Percentiles rank a stretch among this genome's conserved stretches.
Conservation (phyloP, 2,113 vertebrate species). For the Megaceryle torquata region DNA sequence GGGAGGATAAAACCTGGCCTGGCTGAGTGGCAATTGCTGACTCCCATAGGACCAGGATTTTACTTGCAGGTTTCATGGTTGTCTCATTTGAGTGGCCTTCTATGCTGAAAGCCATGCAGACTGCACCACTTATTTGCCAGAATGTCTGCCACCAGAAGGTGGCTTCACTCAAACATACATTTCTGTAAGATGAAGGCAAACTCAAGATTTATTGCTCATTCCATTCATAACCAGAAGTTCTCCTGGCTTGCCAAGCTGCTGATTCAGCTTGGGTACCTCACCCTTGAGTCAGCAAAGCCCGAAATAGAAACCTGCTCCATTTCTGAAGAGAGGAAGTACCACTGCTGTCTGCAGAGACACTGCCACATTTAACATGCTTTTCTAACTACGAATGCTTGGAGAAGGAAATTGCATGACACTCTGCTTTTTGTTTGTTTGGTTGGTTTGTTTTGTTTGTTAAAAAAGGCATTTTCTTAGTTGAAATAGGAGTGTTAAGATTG, state of each 20-base stretch:
- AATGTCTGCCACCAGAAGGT: conserved; percentile 9
- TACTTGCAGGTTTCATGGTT: background rate
- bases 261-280: conserved; percentile 51
- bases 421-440: background rate
- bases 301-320: conserved; percentile 41
- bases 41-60: background rate
- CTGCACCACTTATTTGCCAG: background rate
- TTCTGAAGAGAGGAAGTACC: conserved; percentile 21
- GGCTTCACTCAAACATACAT: background rate
- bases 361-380: background rate
- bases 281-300: conserved; percentile 57
- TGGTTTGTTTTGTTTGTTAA: no score
- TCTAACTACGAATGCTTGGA: accelerated
- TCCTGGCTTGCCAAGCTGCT: conserved; percentile 44
- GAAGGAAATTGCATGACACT: background rate
- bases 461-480: background rate
- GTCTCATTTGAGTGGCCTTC: background rate
- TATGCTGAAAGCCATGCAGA: background rate
- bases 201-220: conserved; percentile 20
- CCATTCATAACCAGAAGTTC: conserved; percentile 31
- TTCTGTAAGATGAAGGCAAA: conserved; percentile 9
- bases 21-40: background rate
- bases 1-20: background rate
- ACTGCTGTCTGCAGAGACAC: background rate
- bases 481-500: background rate